These are phyloP conservation scores for Cremastinae sp. DNA, from an alignment of 2,888 invertebrate genomes.

Conservation along the genomic window DNA sequence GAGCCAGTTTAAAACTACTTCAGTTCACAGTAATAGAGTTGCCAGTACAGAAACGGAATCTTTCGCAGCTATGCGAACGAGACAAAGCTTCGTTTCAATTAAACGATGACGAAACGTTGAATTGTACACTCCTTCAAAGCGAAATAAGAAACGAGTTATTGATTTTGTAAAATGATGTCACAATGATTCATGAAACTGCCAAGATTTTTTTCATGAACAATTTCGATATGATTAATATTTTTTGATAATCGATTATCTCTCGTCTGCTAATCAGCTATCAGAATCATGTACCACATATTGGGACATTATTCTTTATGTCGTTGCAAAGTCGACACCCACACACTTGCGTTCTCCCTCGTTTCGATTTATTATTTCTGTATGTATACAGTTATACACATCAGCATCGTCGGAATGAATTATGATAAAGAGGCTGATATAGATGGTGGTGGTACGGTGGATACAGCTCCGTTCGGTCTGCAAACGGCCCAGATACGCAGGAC, in stretches of 20 bases:
- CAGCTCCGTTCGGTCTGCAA: conserved; percentile 60
- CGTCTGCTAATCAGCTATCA: too few species aligned
- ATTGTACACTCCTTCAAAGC: too few species aligned
- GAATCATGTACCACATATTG: conserved; percentile 15
- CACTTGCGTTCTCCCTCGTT: conserved; percentile 29
- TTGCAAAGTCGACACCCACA: conserved; percentile 66
- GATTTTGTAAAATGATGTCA: too few species aligned
- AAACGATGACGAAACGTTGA: too few species aligned
- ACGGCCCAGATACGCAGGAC: conserved; percentile 74
- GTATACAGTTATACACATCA: conserved; percentile 41
- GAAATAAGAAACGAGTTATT: too few species aligned
- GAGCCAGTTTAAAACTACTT: not conserved
- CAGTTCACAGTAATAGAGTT: conserved; percentile 5
- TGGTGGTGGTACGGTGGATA: conserved; percentile 64
- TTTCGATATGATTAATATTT: too few species aligned
- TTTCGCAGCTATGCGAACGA: too few species aligned
- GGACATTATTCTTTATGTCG: conserved; percentile 16
- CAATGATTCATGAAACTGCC: too few species aligned
- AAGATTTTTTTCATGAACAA: too few species aligned
- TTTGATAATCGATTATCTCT: too few species aligned
- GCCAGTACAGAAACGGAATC: not conserved
- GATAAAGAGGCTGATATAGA: conserved; percentile 74
- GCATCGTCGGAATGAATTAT: conserved; percentile 70
- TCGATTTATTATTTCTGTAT: conserved; percentile 48
- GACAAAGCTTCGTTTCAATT: too few species aligned